These are phyloP conservation scores for Theocolax elegans DNA, from an alignment of 1,140 invertebrate species.

Conservation along the genomic window DNA sequence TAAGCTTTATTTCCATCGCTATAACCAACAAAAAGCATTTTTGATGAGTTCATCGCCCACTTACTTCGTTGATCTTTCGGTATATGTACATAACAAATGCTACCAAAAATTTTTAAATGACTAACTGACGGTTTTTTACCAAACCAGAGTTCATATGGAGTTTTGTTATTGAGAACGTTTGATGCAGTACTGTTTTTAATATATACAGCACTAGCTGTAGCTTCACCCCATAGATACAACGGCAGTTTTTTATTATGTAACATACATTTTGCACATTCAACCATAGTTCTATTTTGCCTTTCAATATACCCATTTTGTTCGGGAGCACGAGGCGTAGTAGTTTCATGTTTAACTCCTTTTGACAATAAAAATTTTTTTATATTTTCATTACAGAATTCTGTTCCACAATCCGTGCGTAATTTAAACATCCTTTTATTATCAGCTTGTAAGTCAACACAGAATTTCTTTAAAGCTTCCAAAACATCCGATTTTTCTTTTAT, in stretches of 20 bases:
- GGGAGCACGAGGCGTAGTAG: background rate
- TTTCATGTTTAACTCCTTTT: conserved; percentile 10
- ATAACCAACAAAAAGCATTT: conserved; percentile 35
- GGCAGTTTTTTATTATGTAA: background rate
- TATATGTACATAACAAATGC: conserved; percentile 12
- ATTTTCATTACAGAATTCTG: conserved; percentile 43
- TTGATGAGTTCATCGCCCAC: conserved; percentile 19
- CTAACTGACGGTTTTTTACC: background rate
- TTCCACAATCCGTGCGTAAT: conserved; percentile 47
- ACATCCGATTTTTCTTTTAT: conserved; percentile 53
- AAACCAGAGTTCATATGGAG: conserved; percentile 17
- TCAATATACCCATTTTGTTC: background rate
- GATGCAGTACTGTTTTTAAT: background rate
- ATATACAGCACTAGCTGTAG: background rate
- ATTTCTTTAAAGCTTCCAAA: conserved; percentile 35
- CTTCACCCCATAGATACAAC: background rate
- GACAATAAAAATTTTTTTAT: background rate
- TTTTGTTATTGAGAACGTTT: background rate
- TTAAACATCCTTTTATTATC: conserved; percentile 2
- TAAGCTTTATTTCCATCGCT: conserved; percentile 28
- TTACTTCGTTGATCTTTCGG: conserved; percentile 24
- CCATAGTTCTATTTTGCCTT: conserved; percentile 10
- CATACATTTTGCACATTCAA: background rate
- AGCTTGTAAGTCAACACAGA: conserved; percentile 24
- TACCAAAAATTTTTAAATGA: conserved; percentile 17